Conservation (phyloP, 2,888 invertebrate species). For the Ecliptopera silaceata region DNA sequence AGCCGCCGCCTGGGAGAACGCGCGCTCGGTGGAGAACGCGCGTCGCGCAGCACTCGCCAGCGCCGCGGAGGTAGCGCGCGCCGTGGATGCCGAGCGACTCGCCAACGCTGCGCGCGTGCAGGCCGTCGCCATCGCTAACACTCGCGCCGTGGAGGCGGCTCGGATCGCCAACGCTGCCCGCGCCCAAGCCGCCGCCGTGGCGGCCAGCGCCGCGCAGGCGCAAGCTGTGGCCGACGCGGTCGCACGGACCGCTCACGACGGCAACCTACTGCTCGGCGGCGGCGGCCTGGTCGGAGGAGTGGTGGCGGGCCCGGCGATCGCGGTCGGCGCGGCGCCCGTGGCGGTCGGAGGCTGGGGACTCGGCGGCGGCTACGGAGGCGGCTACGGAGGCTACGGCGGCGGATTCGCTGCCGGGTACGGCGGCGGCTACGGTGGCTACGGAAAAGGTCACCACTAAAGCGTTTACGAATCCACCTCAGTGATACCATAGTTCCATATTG, state of each 20-base stretch:
- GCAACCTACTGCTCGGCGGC: slow-evolving; percentile 51
- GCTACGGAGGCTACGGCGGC: slow-evolving; percentile 42
- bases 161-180: slow-evolving; percentile 67
- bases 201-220: slow-evolving; percentile 64
- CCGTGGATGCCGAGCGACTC: slow-evolving; percentile 62
- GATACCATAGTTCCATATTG: slow-evolving; percentile 40
- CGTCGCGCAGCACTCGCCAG: slow-evolving; percentile 65
- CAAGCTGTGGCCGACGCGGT: slow-evolving; percentile 67
- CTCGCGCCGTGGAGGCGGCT: slow-evolving; percentile 71
- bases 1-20: slow-evolving; percentile 74
- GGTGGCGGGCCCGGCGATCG: slow-evolving; percentile 34
- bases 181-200: slow-evolving; percentile 60
- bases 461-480: slow-evolving; percentile 34
- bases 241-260: slow-evolving; percentile 60
- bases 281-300: slow-evolving; percentile 35
- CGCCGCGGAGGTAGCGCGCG: slow-evolving; percentile 59
- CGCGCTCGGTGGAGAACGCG: slow-evolving; percentile 70
- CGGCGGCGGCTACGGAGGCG: slow-evolving; percentile 40
- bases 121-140: slow-evolving; percentile 71
- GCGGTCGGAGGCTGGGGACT: slow-evolving; percentile 43
- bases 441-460: slow-evolving; percentile 39
- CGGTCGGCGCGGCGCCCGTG: slow-evolving; percentile 27
- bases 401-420: slow-evolving; percentile 43
- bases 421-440: slow-evolving; percentile 41
- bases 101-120: slow-evolving; percentile 74